Percentiles rank a stretch among this genome's conserved stretches.
Evolutionary conservation across 2,888 invertebrate genomes (phyloP).

Genomic region (Griposia aprilina): DNA sequence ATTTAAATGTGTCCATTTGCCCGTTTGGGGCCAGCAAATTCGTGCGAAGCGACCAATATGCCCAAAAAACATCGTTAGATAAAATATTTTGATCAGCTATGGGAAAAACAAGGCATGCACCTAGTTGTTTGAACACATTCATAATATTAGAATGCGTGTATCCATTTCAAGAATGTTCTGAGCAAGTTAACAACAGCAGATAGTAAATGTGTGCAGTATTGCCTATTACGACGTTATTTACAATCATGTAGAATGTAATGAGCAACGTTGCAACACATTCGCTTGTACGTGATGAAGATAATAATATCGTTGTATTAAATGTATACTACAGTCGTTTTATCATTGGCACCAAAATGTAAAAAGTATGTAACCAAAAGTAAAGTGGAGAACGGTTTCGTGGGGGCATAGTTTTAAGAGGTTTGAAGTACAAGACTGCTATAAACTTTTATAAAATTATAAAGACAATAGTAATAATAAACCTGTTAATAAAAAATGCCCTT

Average conservation of each 20-base stretch:
- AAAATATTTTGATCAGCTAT: neutral
- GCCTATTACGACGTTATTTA: slow-evolving; percentile 22
- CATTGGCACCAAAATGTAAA: neutral
- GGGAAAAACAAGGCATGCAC: neutral
- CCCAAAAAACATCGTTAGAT: no score
- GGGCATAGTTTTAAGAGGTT: no score
- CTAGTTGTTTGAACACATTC: neutral
- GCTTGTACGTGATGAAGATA: slow-evolving; percentile 26
- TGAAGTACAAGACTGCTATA: no score
- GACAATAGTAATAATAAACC: no score
- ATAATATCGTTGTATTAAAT: slow-evolving; percentile 14
- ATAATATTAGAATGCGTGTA: slow-evolving; percentile 6
- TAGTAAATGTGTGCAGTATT: slow-evolving; percentile 22
- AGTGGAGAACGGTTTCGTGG: no score
- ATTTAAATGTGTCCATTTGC: no score
- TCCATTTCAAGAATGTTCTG: neutral
- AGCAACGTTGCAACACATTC: slow-evolving; percentile 29
- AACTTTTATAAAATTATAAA: no score
- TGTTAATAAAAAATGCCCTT: neutral
- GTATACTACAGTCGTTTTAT: neutral
- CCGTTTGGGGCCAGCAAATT: no score
- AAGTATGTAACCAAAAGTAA: neutral
- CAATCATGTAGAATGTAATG: slow-evolving; percentile 36
- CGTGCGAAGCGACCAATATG: no score
- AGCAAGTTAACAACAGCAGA: neutral